Base-by-base conservation (phyloP, 2,797 vertebrate species). In the Oreochromis grahami region DNA sequence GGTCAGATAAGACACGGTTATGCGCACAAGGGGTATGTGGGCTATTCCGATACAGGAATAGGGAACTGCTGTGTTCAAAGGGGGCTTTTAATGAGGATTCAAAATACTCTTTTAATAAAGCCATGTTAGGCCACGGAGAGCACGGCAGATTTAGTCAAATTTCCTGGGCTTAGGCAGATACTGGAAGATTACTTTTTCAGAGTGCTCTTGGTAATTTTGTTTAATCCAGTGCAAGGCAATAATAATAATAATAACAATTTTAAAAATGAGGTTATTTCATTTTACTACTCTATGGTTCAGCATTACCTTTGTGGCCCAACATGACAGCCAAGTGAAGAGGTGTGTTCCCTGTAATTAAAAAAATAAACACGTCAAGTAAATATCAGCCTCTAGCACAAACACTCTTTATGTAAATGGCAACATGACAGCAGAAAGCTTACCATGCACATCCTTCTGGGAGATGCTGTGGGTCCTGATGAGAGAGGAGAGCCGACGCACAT, bases 271-370 rank as follows among this genome's bases (percentile, higher is more conserved):
- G 14, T 26, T 72, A 3, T 78, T n/a, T 26, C 4, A 21, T 36
- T 50, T 34, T 12, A 77, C 56, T 60, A 55, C 10, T 11, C 1
- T 9, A 43, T 55, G 14, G 14, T 56, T 80, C 17, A 58, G 5
- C 92, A 95, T 94, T 95, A 99, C 98, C 98, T 98, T 98, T 99
- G 95, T 99, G 97, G 91, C 98, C 98, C 95, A 98, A 88, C 98
- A 99, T 99, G 94, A 99, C 97, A 92, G 98, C 98, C 88, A 99
- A 96, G 91, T 99, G 98, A 86, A 99, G 96, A 86, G 98, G 98
- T 91, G 98, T 99, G 89, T 99, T 99, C 89, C 98, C 98, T 97
- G 84, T n/a, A 79, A 86, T 86, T 11, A 85, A 4, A 88, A 63
- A 38, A 90, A 38, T 13, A 63, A 76, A 43, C 21, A 85, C 32